Conservation (phyloP, 2,888 invertebrate genomes). For the Clitarchus hookeri region DNA sequence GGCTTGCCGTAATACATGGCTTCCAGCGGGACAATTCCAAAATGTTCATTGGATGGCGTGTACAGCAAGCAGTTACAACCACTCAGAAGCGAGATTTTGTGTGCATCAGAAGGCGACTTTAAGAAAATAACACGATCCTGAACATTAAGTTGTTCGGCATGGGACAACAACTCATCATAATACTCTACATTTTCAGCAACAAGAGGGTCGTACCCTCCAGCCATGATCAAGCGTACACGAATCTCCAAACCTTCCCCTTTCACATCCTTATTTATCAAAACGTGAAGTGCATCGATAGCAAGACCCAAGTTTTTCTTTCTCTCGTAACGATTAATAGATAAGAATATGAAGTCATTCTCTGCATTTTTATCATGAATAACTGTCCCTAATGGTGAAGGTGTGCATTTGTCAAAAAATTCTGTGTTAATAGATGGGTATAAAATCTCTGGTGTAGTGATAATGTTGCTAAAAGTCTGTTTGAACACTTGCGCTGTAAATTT, state of each 20-base stretch:
- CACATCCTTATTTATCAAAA: slow-evolving; percentile 57
- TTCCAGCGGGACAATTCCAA: slow-evolving; percentile 98
- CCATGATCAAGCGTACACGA: slow-evolving; percentile 82
- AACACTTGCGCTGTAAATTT: slow-evolving; percentile 93
- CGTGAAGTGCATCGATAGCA: slow-evolving; percentile 79
- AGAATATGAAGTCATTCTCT: slow-evolving; percentile 64
- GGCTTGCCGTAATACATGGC: slow-evolving; percentile 95
- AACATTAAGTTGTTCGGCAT: slow-evolving; percentile 68
- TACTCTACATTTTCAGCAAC: slow-evolving; percentile 87
- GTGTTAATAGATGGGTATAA: slow-evolving; percentile 95
- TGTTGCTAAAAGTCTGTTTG: slow-evolving; percentile 77
- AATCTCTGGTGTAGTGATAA: slow-evolving; percentile 73
- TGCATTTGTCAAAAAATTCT: slow-evolving; percentile 66
- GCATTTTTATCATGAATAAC: slow-evolving; percentile 50
- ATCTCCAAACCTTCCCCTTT: slow-evolving; percentile 61
- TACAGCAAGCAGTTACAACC: slow-evolving; percentile 83
- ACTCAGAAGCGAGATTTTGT: slow-evolving; percentile 81
- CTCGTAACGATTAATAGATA: slow-evolving; percentile 97
- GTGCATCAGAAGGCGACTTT: slow-evolving; percentile 82
- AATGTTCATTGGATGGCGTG: slow-evolving; percentile 96
- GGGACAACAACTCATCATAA: slow-evolving; percentile 72
- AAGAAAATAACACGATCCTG: slow-evolving; percentile 78
- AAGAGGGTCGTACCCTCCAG: slow-evolving; percentile 94
- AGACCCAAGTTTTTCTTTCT: slow-evolving; percentile 92
- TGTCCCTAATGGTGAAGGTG: slow-evolving; percentile 47